A percentile compares a stretch with the other conserved stretches of the same genome.
These are phyloP conservation scores for Ophion slaviceki DNA, from an alignment of 2,888 invertebrate species.

Conservation along the genomic window DNA sequence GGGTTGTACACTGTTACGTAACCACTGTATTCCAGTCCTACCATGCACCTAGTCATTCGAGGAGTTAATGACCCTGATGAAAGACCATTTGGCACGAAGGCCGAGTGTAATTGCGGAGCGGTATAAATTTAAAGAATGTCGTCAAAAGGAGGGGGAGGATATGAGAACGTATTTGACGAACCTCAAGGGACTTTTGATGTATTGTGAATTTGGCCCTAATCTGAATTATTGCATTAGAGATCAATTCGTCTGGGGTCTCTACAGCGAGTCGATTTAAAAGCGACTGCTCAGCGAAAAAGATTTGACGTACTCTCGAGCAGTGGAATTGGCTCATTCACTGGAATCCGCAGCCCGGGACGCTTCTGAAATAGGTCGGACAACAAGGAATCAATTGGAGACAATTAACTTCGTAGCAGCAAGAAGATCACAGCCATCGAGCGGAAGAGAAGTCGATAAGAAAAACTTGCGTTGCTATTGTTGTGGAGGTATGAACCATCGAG, in stretches of 20 bases:
- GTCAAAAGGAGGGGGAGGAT: constrained; percentile 47
- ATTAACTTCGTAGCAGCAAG: constrained; percentile 22
- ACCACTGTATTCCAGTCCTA: no score
- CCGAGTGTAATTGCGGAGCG: background rate
- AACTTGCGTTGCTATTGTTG: constrained; percentile 36
- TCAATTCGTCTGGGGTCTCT: constrained; percentile 62
- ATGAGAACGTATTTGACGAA: constrained; percentile 55
- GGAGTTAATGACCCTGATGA: constrained; percentile 51
- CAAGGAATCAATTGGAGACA: background rate
- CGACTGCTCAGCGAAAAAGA: constrained; percentile 47
- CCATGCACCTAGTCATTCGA: constrained; percentile 14
- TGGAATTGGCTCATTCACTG: constrained; percentile 27
- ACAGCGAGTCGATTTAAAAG: constrained; percentile 49
- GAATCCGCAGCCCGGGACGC: constrained; percentile 43
- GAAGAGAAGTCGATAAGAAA: background rate
- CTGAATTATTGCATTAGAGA: constrained; percentile 49
- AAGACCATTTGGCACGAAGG: constrained; percentile 51
- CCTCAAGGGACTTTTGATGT: constrained; percentile 51
- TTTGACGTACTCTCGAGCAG: constrained; percentile 39
- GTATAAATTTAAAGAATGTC: constrained; percentile 4
- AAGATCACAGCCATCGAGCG: constrained; percentile 11
- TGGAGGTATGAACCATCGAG: constrained; percentile 10
- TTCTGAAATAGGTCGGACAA: constrained; percentile 30
- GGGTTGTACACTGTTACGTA: no score
- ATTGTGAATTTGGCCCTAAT: constrained; percentile 53